Evolutionary conservation across 2,113 vertebrate genomes (phyloP).

Genomic region (Caracal caracal): DNA sequence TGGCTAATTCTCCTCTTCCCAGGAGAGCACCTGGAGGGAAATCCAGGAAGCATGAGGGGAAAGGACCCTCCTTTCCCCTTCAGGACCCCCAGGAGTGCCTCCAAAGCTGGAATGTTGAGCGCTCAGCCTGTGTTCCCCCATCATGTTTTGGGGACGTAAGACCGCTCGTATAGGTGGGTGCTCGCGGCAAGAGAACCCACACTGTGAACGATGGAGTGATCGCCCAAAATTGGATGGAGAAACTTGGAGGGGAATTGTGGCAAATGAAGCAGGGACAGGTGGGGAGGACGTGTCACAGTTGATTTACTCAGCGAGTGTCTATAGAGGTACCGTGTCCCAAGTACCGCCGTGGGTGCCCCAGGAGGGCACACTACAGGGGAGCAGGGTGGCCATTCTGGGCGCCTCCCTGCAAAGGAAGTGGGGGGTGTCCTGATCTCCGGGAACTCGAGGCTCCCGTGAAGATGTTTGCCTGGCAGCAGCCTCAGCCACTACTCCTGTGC

Average conservation of each 20-base stretch:
- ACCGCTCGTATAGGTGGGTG: background rate
- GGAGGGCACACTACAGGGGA: accelerated
- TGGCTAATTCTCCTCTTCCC: background rate
- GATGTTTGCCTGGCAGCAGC: background rate
- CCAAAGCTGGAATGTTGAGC: background rate
- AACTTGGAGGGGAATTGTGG: background rate
- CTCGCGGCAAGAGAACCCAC: background rate
- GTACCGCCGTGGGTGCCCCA: background rate
- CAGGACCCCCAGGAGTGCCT: background rate
- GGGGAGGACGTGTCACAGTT: background rate
- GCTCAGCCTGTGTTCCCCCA: background rate
- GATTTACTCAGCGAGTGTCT: background rate
- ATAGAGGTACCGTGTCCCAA: background rate
- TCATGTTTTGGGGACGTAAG: background rate
- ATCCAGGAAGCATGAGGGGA: background rate
- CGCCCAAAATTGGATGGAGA: background rate
- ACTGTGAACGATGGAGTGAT: background rate
- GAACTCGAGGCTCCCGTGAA: background rate
- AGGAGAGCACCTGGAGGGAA: background rate
- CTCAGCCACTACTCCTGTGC: background rate
- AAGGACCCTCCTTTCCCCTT: background rate
- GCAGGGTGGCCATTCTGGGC: background rate
- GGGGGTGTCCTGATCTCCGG: background rate
- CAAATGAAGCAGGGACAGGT: background rate
- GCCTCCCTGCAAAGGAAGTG: background rate